Evolutionary conservation across 2,888 invertebrate genomes (phyloP), one percentile per base, ranked within the genome.

Genomic region (Conops quadrifasciatus): DNA sequence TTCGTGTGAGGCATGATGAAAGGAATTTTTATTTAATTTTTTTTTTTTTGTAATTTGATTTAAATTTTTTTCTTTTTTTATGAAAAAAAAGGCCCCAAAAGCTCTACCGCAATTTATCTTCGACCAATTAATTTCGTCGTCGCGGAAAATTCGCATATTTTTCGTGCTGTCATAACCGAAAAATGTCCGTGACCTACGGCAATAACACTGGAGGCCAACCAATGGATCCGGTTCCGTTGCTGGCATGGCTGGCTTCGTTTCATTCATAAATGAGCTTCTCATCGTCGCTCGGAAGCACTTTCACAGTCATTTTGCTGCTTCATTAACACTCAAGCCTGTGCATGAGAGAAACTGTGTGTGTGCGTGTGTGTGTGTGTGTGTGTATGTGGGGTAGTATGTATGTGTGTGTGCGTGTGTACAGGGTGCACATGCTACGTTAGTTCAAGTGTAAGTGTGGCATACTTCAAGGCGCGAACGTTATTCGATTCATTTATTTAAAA

Each of bases 401-500:
- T 5, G 15, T 49, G 49, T 49, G 26, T 28, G 13, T 59, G 59
- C 24, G 59, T 28, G 2, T 36, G 36, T 7, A 36, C 36, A 28
- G 16, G 13, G 0, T 30, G 13, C 28, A 30, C 30, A 3, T 30
- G 5, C 56, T 9, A 36, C 9, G 36, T 36, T 7, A 36, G 9
- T 7, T 36, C 9, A 36, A 36, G n/a, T 36, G 60, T 66, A 36
- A 36, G n/a, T 36, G 60, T 66, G 15, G 68, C 68, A 43, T 71
- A 36, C 66, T 43, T 62, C 47, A 49, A 67, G 71, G 71, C 71
- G 68, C 68, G 64, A 71, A 68, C 58, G 47, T 51, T 36, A 36
- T 36, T 68, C 64, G 64, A 71, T 71, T 71, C 67, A 71, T 71
- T 71, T 63, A 68, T 68, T 71, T 71, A 67, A 71, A 62, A 47